Evolutionary conservation across 2,113 vertebrate species (phyloP), one percentile per base, ranked within the genome.

Genomic region (Gadus chalcogrammus): DNA sequence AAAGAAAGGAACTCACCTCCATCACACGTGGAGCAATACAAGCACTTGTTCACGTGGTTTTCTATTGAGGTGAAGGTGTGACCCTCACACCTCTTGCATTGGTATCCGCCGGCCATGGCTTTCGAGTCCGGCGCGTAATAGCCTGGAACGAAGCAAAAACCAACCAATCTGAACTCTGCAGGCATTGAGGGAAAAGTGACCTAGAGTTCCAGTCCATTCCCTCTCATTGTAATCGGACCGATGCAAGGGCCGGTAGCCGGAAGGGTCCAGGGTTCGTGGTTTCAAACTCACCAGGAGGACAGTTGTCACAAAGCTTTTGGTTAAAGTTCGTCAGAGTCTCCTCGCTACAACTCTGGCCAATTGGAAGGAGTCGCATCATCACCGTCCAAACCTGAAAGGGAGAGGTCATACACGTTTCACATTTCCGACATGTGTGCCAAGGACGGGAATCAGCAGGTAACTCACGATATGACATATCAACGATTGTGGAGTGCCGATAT

Each of bases 1-100:
- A 35, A 1, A 4, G 31, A 4, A 35, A 35, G 4, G 31, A 35
- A 79, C 82, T 83, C 68, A 87, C 87, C 0, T 0, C 0, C 0
- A 66, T 52, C 56, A 67, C 88, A 89, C 0, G 0, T 0, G 0
- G 0, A 0, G 67, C 87, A n/a, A n/a, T n/a, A n/a, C n/a, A n/a
- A n/a, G 20, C 87, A 88, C 0, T 1, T 0, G 0, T 0, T 0
- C 0, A 0, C 0, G 0, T 0, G 0, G 67, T 88, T 84, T 5
- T 0, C 0, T 18, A 1, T 5, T 0, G 0, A 53, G 62, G 73
- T 75, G 62, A 0, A 88, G 15, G 48, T 53, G 5, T 0, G 0
- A 0, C 0, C 53, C 64, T 0, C 3, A 53, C 89, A 89, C 55
- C 1, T 3, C 69, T 28, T 0, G 74, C 87, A 90, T 35, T 0